Conservation (phyloP, 2,888 invertebrate genomes). For the Lissocephala sabroskyi region DNA sequence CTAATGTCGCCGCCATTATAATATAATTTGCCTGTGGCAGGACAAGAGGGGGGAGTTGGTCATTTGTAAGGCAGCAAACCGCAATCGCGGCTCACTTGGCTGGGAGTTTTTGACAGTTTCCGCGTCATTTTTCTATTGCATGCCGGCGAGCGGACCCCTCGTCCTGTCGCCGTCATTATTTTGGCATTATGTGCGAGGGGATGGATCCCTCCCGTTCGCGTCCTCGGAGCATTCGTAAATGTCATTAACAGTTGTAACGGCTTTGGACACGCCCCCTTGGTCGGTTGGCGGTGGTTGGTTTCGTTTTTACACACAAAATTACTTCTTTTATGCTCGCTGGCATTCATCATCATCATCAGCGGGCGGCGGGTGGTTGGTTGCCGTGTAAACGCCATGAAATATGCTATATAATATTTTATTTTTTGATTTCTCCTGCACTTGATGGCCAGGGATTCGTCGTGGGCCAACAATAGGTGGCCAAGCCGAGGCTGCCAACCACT, state of each 20-base stretch:
- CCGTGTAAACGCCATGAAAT: slow-evolving; percentile 49
- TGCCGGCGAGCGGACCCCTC: slow-evolving; percentile 1
- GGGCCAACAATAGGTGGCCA: too few species aligned
- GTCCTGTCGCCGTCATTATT: slow-evolving; percentile 42
- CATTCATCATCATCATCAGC: slow-evolving; percentile 61
- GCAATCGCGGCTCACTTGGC: slow-evolving; percentile 33
- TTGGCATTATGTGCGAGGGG: slow-evolving; percentile 48
- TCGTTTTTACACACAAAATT: slow-evolving; percentile 52
- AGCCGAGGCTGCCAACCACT: too few species aligned
- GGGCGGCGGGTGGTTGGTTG: slow-evolving; percentile 16
- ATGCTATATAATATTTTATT: slow-evolving; percentile 49
- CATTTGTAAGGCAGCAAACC: slow-evolving; percentile 55
- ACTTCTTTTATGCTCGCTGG: slow-evolving; percentile 57
- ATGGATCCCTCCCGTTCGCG: slow-evolving; percentile 14
- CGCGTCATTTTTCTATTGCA: slow-evolving; percentile 57
- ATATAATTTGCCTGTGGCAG: slow-evolving; percentile 40
- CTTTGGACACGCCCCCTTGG: slow-evolving; percentile 40
- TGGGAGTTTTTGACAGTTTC: slow-evolving; percentile 43
- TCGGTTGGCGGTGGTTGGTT: neutral
- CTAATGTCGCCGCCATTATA: slow-evolving; percentile 63
- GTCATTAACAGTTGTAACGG: slow-evolving; percentile 65
- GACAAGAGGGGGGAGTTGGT: slow-evolving; percentile 38
- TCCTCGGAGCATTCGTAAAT: slow-evolving; percentile 59
- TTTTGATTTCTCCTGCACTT: slow-evolving; percentile 8
- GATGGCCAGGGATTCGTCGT: too few species aligned